Evolutionary conservation across 2,888 invertebrate genomes (phyloP), one percentile per base, ranked within the genome.

Genomic region (Fragum sueziense): DNA sequence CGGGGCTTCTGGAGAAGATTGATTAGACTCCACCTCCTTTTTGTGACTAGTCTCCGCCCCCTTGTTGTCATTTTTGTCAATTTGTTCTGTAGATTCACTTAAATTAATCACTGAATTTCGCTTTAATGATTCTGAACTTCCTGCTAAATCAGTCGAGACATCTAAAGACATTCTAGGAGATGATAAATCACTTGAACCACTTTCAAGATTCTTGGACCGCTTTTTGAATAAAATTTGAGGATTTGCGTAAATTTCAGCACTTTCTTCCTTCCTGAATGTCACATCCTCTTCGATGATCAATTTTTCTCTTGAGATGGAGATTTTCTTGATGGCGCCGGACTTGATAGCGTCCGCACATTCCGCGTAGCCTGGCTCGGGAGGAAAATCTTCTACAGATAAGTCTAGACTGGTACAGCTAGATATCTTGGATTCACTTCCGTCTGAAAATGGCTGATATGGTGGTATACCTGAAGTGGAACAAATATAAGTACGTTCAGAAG

Each of bases 191-290:
- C 78, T 70, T 17, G 73, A 68, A 22, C 65, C 73, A 31, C 69
- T 54, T 1, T 79, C 74, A 3, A 84, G 27, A 27, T 74, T 20
- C 61, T 83, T 82, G 27, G 88, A 87, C 31, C 85, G 77, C 76
- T 89, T 89, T 25, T 85, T 75, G 33, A 88, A 79, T 34, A 89
- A 74, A 33, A 89, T 85, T 59, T 88, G 87, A 37, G 87, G 88
- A 80, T 89, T 89, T 33, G 88, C 89, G 77, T 89, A 89, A 22
- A 89, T 80, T 68, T 86, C 86, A n/a, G 82, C 80, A 51, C 76
- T 76, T 22, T 52, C 29, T 14, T 75, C 78, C 17, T 52, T 71
- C 57, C 72, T 74, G 20, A 72, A 20, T 27, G 27, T 65, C 1
- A 41, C 67, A 25, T 78, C 74, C 22, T 76, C 78, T 17, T 77